Evolutionary conservation across 2,797 vertebrate genomes (phyloP).

Genomic region (Moxostoma hubbsi): DNA sequence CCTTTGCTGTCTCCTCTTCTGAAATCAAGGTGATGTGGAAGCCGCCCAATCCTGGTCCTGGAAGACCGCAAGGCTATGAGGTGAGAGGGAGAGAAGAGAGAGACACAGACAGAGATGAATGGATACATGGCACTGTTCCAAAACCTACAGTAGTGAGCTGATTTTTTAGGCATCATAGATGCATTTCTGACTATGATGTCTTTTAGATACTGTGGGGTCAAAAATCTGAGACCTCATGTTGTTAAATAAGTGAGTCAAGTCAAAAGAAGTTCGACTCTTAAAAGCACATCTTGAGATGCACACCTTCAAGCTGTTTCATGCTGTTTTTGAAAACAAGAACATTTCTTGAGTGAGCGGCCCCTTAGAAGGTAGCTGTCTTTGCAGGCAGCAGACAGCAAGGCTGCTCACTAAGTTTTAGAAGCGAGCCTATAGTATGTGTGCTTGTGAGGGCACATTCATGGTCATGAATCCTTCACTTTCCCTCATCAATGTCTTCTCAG

Average conservation of each 20-base stretch:
- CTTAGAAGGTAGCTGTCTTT: background rate
- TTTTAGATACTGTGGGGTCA: too few species aligned
- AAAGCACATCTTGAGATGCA: too few species aligned
- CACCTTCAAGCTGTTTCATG: too few species aligned
- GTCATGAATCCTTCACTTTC: background rate
- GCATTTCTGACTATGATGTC: too few species aligned
- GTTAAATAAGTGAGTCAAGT: too few species aligned
- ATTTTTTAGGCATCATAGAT: too few species aligned
- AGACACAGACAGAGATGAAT: constrained; percentile 9
- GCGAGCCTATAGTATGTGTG: background rate
- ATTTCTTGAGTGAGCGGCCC: too few species aligned
- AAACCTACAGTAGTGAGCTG: background rate
- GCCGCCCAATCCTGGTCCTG: constrained; percentile 87
- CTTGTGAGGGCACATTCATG: background rate
- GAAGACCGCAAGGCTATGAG: constrained; percentile 94
- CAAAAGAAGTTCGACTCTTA: too few species aligned
- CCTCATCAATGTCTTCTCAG: constrained; percentile 25
- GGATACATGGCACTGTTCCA: constrained; percentile 11
- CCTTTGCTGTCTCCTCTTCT: constrained; percentile 87
- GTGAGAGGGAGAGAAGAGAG: constrained; percentile 71
- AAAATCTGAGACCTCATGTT: too few species aligned
- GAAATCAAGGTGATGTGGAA: constrained; percentile 92
- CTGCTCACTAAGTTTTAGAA: background rate
- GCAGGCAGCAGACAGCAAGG: background rate
- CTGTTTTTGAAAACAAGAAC: too few species aligned